A percentile compares a stretch with the other conserved stretches of the same genome.
These are phyloP conservation scores for Catharus ustulatus DNA, from an alignment of 2,797 vertebrate species.

Conservation along the genomic window DNA sequence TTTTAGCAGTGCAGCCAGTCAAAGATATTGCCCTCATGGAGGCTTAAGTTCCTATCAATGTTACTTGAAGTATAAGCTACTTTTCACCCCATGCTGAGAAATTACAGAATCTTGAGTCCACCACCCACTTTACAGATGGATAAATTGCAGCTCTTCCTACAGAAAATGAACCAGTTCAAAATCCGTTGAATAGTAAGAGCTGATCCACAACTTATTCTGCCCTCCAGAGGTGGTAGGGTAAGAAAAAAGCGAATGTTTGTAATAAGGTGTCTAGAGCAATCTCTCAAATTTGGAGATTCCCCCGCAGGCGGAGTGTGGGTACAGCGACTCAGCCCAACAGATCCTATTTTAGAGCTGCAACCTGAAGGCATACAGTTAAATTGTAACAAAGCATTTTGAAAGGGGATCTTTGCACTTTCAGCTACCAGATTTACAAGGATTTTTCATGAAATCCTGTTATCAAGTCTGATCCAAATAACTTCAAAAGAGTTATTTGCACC, in stretches of 20 bases:
- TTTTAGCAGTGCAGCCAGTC: not conserved
- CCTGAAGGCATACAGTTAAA: not conserved
- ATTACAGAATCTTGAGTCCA: not conserved
- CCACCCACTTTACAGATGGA: not conserved
- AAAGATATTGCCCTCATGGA: not conserved
- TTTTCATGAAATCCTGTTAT: not conserved
- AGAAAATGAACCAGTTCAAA: slow-evolving; percentile 2
- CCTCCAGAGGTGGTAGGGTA: not conserved
- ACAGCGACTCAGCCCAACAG: not conserved
- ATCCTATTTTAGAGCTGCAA: not conserved
- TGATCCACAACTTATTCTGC: not conserved
- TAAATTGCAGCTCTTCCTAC: not conserved
- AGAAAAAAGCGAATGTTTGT: not conserved
- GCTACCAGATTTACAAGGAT: not conserved
- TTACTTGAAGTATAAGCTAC: not conserved
- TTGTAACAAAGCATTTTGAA: not conserved
- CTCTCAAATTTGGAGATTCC: not conserved
- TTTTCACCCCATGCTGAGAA: not conserved
- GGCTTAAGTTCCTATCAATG: not conserved
- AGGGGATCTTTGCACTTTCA: not conserved
- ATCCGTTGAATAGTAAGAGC: not conserved
- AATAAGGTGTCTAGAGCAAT: not conserved
- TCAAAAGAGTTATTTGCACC: not conserved
- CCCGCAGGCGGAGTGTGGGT: not conserved
- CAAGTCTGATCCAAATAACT: not conserved